These are phyloP conservation scores for Holothuria scabra DNA, from an alignment of 53 echinoderm and acorn worm species.

Conservation along the genomic window DNA sequence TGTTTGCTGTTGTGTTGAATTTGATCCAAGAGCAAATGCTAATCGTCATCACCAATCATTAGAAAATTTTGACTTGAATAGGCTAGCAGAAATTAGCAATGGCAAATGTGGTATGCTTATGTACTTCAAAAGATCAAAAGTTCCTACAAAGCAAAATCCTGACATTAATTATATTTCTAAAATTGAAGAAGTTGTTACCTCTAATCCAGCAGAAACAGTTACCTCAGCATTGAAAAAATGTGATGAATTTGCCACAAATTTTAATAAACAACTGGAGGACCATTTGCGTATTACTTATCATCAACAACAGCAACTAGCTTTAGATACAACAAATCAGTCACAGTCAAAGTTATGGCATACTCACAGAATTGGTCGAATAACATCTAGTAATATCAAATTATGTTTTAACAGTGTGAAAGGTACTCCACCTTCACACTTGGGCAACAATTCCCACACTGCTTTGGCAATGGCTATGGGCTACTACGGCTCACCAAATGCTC, in stretches of 20 bases:
- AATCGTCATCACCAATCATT: conserved; percentile 45
- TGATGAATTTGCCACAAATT: neutral
- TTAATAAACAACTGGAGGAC: neutral
- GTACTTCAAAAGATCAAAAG: conserved; percentile 37
- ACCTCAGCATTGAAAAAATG: neutral
- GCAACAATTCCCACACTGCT: conserved; percentile 40
- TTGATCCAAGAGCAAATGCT: conserved; percentile 46
- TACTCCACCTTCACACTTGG: neutral
- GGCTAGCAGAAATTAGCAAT: conserved; percentile 65
- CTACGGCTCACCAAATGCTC: too few species aligned
- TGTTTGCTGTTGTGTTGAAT: conserved; percentile 6
- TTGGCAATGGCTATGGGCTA: conserved; percentile 56
- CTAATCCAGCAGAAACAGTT: neutral
- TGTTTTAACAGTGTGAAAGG: conserved; percentile 31
- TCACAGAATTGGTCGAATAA: conserved; percentile 53
- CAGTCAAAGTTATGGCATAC: conserved; percentile 30
- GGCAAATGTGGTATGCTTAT: conserved; percentile 73
- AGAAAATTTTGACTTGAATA: conserved; percentile 53
- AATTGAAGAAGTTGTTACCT: neutral
- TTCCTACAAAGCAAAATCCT: conserved; percentile 31
- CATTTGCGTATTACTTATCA: conserved; percentile 20
- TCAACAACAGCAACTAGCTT: conserved; percentile 45
- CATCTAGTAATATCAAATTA: conserved; percentile 61
- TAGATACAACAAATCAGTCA: conserved; percentile 42
- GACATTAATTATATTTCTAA: conserved; percentile 26